These are phyloP conservation scores for Lytechinus pictus DNA, from an alignment of 35 echinoderm and acorn worm species.

Conservation along the genomic window DNA sequence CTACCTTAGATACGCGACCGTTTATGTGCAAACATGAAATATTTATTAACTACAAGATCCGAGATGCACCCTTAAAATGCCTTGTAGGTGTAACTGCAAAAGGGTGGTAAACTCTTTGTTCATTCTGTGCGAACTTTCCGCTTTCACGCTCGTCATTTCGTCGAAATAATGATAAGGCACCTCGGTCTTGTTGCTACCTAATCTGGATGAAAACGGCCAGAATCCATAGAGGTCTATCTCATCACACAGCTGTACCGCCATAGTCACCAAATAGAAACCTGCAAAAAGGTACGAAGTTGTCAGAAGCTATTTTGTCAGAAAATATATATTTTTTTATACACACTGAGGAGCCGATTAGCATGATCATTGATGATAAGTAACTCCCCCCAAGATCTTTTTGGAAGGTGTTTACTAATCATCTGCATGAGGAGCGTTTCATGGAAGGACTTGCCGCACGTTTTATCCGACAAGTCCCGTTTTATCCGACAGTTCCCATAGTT, in stretches of 20 bases:
- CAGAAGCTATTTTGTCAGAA: too few relatives aligned
- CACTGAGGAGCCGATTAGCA: too few relatives aligned
- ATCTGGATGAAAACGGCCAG: constrained; percentile 12
- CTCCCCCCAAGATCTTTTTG: too few relatives aligned
- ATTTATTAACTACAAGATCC: not conserved
- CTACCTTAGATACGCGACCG: too few relatives aligned
- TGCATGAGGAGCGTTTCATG: too few relatives aligned
- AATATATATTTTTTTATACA: too few relatives aligned
- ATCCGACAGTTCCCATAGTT: too few relatives aligned
- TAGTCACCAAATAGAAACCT: constrained; percentile 26
- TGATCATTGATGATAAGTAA: too few relatives aligned
- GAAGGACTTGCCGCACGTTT: too few relatives aligned
- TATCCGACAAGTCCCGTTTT: too few relatives aligned
- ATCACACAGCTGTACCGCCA: constrained; percentile 5
- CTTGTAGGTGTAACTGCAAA: not conserved
- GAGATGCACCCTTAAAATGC: not conserved
- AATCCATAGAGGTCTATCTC: constrained; percentile 18
- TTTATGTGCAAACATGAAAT: too few relatives aligned
- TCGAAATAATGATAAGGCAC: constrained; percentile 43
- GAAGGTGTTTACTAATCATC: too few relatives aligned
- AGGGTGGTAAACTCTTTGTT: not conserved
- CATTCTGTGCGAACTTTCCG: not conserved
- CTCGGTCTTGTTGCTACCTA: not conserved
- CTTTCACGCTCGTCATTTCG: not conserved
- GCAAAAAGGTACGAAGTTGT: not conserved